These are phyloP conservation scores for Drosophila tropicalis DNA, from an alignment of 1,140 invertebrate species.

Conservation along the genomic window DNA sequence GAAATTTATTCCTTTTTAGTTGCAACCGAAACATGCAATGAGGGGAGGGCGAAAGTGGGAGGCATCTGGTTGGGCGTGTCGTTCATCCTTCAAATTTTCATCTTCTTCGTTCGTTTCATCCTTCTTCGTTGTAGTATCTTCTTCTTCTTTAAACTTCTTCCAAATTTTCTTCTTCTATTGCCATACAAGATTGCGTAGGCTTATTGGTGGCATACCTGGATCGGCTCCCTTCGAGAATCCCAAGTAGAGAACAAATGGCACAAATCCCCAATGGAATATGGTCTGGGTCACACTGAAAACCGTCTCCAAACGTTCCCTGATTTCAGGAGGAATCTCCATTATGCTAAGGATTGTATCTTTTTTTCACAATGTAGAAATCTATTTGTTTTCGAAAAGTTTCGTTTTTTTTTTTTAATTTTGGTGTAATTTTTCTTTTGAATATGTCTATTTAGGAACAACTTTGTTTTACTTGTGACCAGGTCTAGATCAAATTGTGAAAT, in stretches of 20 bases:
- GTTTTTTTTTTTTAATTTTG: too few relatives aligned
- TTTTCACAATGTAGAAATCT: not conserved
- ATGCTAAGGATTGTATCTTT: not conserved
- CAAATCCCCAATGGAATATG: constrained; percentile 3
- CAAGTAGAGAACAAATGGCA: constrained; percentile 1
- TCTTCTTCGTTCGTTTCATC: not conserved
- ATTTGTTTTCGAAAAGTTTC: not conserved
- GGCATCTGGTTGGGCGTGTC: too few relatives aligned
- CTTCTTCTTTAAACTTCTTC: not conserved
- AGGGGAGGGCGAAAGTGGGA: too few relatives aligned
- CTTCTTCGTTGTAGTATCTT: not conserved
- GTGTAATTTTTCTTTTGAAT: too few relatives aligned
- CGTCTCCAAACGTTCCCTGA: not conserved
- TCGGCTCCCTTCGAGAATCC: not conserved
- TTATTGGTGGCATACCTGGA: not conserved
- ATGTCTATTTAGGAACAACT: too few relatives aligned
- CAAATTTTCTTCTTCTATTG: not conserved
- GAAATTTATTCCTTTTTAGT: too few relatives aligned
- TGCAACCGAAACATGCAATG: too few relatives aligned
- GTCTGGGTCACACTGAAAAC: not conserved
- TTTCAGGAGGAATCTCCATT: not conserved
- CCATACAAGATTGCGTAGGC: not conserved
- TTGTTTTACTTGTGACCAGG: too few relatives aligned
- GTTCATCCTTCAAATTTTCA: not conserved
- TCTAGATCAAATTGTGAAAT: too few relatives aligned